Conservation (phyloP, 2,888 invertebrate genomes). For the Siphonodentalium dalli region DNA sequence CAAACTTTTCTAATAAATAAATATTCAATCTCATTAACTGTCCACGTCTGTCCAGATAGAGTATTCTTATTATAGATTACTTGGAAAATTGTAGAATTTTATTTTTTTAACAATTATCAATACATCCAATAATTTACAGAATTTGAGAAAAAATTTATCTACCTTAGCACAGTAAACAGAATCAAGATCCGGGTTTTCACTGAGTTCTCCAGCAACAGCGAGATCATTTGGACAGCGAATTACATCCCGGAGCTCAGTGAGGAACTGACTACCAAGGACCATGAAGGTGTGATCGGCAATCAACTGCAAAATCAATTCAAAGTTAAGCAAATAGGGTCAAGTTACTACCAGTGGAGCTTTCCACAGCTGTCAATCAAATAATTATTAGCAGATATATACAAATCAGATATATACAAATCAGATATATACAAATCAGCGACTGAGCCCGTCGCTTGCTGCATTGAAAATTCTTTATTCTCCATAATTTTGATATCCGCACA, state of each 20-base stretch:
- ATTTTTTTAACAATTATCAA: too few species aligned
- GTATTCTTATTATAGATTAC: neutral
- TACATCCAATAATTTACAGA: too few species aligned
- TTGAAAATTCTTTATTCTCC: too few species aligned
- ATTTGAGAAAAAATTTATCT: constrained; percentile 2
- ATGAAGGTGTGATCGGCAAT: constrained; percentile 69
- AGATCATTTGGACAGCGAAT: constrained; percentile 78
- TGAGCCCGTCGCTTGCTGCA: too few species aligned
- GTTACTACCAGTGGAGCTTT: too few species aligned
- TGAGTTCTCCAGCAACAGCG: constrained; percentile 65
- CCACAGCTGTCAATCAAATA: too few species aligned
- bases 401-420: too few species aligned
- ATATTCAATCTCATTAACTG: neutral
- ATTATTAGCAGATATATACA: too few species aligned
- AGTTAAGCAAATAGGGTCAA: neutral
- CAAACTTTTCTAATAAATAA: too few species aligned
- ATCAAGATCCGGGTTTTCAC: constrained; percentile 58
- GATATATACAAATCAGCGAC: too few species aligned
- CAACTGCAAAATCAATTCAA: constrained; percentile 26
- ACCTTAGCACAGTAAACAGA: constrained; percentile 53
- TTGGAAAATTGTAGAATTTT: too few species aligned
- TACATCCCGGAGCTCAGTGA: constrained; percentile 78
- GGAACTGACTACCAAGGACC: constrained; percentile 74
- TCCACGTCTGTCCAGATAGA: neutral
- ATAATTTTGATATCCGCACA: too few species aligned